These are phyloP conservation scores for Mesitornis unicolor DNA, from an alignment of 2,113 vertebrate species.

Conservation along the genomic window DNA sequence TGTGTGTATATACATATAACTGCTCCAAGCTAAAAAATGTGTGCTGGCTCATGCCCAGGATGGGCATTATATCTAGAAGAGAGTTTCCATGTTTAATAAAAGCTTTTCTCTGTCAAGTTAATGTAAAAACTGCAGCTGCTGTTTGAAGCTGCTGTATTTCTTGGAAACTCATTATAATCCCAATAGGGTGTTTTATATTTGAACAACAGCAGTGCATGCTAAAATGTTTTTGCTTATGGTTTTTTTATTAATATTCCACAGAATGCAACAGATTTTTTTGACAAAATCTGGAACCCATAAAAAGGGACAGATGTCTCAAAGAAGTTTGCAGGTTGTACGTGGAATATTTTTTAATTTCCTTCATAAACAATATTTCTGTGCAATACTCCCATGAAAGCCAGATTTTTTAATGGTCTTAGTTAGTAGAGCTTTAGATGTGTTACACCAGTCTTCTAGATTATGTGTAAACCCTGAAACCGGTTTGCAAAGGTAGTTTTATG, in stretches of 20 bases:
- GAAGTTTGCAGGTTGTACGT: neutral
- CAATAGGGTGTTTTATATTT: neutral
- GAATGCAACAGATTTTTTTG: neutral
- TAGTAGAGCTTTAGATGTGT: neutral
- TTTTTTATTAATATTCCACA: neutral
- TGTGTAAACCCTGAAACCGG: neutral
- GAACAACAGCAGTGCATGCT: neutral
- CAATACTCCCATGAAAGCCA: neutral
- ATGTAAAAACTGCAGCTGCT: slow-evolving; percentile 12
- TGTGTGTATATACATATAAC: neutral
- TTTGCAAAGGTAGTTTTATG: neutral
- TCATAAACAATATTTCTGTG: neutral
- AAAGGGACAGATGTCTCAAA: neutral
- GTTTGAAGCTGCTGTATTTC: neutral
- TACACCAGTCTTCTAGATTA: neutral
- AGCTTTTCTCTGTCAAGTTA: neutral
- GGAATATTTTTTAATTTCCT: neutral
- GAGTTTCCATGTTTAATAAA: neutral
- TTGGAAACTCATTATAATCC: neutral
- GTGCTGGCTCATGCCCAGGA: neutral
- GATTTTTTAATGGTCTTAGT: neutral
- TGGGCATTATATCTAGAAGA: neutral
- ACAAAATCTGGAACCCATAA: neutral
- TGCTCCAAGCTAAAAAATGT: neutral
- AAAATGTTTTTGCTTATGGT: neutral